These are phyloP conservation scores for Xestia ashworthii DNA, from an alignment of 2,888 invertebrate species.

Conservation along the genomic window DNA sequence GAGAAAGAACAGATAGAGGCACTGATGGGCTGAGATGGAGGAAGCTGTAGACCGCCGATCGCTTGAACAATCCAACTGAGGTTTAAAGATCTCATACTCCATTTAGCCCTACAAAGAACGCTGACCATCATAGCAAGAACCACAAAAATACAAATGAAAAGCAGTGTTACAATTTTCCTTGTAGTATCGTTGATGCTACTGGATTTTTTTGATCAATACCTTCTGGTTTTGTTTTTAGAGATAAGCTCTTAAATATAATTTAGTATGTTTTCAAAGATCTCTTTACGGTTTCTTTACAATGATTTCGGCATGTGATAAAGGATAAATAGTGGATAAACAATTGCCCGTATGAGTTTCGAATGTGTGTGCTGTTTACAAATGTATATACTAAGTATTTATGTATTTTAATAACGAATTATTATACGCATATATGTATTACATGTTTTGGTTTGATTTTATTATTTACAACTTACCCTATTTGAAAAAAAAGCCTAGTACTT, in stretches of 20 bases:
- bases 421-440: slow-evolving; percentile 57
- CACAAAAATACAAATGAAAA: slow-evolving; percentile 11
- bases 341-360: slow-evolving; percentile 73
- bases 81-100: slow-evolving; percentile 6
- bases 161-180: slow-evolving; percentile 21
- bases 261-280: slow-evolving; percentile 67
- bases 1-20: slow-evolving; percentile 2
- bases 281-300: slow-evolving; percentile 41
- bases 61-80: not conserved
- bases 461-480: not conserved
- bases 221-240: slow-evolving; percentile 17
- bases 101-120: slow-evolving; percentile 4
- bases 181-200: not conserved
- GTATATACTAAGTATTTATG: slow-evolving; percentile 68
- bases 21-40: not conserved
- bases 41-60: slow-evolving; percentile 22
- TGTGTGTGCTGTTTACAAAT: slow-evolving; percentile 75
- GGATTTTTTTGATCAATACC: not conserved
- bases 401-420: slow-evolving; percentile 65
- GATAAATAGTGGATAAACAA: slow-evolving; percentile 36
- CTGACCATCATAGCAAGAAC: slow-evolving; percentile 33
- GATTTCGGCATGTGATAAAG: slow-evolving; percentile 46
- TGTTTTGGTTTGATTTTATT: slow-evolving; percentile 14
- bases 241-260: slow-evolving; percentile 23
- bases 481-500: too few species aligned